Evolutionary conservation across 2,113 vertebrate species (phyloP), one percentile per base, ranked within the genome.

Genomic region (Myxocyprinus asiaticus): DNA sequence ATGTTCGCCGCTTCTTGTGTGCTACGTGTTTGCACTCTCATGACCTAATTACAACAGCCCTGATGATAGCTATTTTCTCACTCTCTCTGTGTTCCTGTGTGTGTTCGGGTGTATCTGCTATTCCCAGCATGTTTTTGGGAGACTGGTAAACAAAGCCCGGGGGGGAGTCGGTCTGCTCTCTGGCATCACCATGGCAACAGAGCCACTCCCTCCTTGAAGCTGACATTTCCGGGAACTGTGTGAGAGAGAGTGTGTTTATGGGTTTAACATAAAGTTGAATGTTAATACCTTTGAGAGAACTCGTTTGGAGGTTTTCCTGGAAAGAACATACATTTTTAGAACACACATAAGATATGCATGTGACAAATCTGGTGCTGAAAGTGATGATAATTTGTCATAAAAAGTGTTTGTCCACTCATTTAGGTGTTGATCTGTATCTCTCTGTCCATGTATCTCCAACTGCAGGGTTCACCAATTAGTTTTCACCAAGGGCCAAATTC

Each of bases 111-210:
- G 55, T 64, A 64, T 71, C 22, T 79, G 47, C 47, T 66, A 64
- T 76, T 65, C 74, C 74, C 74, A 76, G 74, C 50, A 76, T 76
- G 48, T 47, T 51, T n/a, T 48, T 75, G 64, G 9, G 58, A 67
- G 71, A 11, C 43, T 80, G 64, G 78, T 65, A 79, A 64, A 72
- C 68, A 79, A 72, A 72, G 68, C 59, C 78, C 61, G 6, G 12
- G 44, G 44, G 78, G 77, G 68, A 44, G 50, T 51, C 59, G 7
- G n/a, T 47, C 70, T 68, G 47, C 53, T 77, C n/a, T 59, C 67
- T 68, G 5, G 5, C 11, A 9, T 70, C 56, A 7, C 67, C 58
- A 50, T 33, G 44, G 72, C 58, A 74, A 62, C 72, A 62, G 45
- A 74, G 59, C 72, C 17, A 9, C 58, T 63, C 71, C 72, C 58